A percentile compares a stretch with the other conserved stretches of the same genome.
These are phyloP conservation scores for Poecilia gillii DNA, from an alignment of 2,797 vertebrate species.

Conservation along the genomic window DNA sequence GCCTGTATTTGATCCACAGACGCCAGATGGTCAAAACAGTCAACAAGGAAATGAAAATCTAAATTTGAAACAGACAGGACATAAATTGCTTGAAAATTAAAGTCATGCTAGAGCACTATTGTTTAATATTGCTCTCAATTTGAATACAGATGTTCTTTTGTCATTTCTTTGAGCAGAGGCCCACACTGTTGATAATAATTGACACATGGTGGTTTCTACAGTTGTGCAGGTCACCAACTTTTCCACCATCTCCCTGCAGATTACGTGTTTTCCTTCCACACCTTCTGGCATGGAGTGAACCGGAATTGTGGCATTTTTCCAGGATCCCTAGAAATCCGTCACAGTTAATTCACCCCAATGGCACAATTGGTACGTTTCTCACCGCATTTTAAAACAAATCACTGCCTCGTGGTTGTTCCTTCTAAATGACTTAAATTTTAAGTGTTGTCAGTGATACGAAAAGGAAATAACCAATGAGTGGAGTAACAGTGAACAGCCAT, in stretches of 20 bases:
- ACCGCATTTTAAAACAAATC: not conserved
- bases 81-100: not conserved
- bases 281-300: slow-evolving; percentile 17
- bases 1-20: not conserved
- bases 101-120: not conserved
- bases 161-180: slow-evolving; percentile 7
- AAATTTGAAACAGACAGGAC: slow-evolving; percentile 37
- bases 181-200: slow-evolving; percentile 31
- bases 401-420: not conserved
- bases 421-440: not conserved
- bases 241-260: slow-evolving; percentile 16
- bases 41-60: slow-evolving; percentile 29
- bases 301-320: slow-evolving; percentile 14
- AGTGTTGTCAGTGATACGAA: not conserved
- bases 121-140: not conserved
- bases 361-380: slow-evolving; percentile 10
- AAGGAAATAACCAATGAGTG: too few species aligned
- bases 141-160: not conserved
- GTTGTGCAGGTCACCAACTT: slow-evolving; percentile 26
- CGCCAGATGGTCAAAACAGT: slow-evolving; percentile 13
- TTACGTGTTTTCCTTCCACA: slow-evolving; percentile 17
- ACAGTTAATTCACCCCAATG: not conserved
- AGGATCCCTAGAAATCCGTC: not conserved
- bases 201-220: slow-evolving; percentile 22
- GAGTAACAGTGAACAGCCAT: not conserved